Evolutionary conservation across 2,888 invertebrate genomes (phyloP), one percentile per base, ranked within the genome.

Genomic region (Parnassius orleans): DNA sequence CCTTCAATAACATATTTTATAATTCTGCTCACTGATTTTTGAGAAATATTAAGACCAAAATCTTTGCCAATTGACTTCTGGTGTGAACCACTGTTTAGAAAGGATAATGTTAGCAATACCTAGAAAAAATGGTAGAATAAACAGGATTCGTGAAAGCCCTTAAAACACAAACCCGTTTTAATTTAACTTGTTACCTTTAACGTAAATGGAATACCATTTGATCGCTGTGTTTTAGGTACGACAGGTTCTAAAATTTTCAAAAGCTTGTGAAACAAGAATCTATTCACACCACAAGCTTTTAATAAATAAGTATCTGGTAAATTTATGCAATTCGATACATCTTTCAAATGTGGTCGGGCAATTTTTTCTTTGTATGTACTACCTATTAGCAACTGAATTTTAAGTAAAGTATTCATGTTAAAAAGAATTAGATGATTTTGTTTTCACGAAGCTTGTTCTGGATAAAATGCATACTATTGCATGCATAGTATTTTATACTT

Each of bases 151-250:
- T 2, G 19, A 43, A 44, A 2, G 51, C 7, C 10, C 9, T 19
- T 9, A 7, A 44, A 14, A 19, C 43, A 42, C 10, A 5, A 55
- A 24, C 19, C 10, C 5, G 10, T 51, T 10, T 14, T 55, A 46
- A 19, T 46, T 3, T 1, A 46, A 33, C 11, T 14, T 41, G 43
- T 64, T 68, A 82, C 84, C 79, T 84, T 84, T 44, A 83, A 63
- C 63, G 83, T 80, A 65, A 84, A 83, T 48, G 84, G 84, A 67
- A 84, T 84, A 41, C 84, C 81, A 70, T 81, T 84, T 3, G 83
- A 82, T 56, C 83, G 74, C 59, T 81, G 81, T 24, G 79, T 81
- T 65, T 77, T 80, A 0, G 84, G 83, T 7, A 84, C 80, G 9
- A 84, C 76, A 41, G 83, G 81, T 66, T 83, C 81, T 50, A 84